phyloP scores from a whole-genome alignment of 2,113 vertebrate species.

The Dinomys branickii region DNA sequence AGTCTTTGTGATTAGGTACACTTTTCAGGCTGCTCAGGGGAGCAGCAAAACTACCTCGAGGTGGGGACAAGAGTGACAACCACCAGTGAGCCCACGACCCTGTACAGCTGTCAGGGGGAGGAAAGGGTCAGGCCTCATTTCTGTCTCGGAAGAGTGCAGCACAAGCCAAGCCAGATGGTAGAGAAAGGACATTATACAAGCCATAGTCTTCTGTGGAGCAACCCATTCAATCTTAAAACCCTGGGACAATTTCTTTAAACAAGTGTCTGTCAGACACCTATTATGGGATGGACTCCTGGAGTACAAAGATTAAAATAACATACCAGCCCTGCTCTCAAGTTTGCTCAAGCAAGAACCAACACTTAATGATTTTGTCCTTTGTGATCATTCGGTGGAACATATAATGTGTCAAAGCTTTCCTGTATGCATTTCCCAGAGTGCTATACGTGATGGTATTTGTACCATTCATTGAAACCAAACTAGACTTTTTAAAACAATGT shows the following conservation, averaged over 20 bases:
- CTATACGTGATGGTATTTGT: neutral
- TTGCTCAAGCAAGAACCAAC: neutral
- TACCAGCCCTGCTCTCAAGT: neutral
- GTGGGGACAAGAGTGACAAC: neutral
- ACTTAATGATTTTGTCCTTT: neutral
- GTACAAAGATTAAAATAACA: neutral
- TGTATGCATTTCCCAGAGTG: neutral
- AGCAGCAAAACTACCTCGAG: neutral
- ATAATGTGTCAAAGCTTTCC: neutral
- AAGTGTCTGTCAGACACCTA: neutral
- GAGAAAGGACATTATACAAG: neutral
- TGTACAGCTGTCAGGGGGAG: neutral
- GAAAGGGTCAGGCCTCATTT: neutral
- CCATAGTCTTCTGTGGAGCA: neutral
- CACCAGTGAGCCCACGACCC: neutral
- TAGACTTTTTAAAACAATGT: neutral
- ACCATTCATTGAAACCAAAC: neutral
- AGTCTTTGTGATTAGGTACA: neutral
- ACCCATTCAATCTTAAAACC: neutral
- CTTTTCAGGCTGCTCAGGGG: neutral
- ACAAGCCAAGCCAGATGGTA: neutral
- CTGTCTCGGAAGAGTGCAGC: neutral
- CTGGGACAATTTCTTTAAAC: neutral
- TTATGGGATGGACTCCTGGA: neutral
- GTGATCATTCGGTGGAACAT: neutral